Evolutionary conservation across 2,888 invertebrate species (phyloP), one percentile per base, ranked within the genome.

Genomic region (Leucophenga montana): DNA sequence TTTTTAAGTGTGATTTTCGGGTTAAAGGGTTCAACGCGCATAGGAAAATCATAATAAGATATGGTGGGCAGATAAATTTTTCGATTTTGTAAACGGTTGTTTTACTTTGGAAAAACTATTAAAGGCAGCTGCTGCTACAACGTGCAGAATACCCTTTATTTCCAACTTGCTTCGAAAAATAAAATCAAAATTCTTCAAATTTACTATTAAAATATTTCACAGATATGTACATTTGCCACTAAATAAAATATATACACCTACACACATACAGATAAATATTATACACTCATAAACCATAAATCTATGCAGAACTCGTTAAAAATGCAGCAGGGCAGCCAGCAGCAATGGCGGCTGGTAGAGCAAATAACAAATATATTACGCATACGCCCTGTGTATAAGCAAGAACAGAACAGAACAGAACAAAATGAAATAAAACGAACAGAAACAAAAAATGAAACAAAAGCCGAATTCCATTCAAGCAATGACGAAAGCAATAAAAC

Each of bases 231-330:
- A 27, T 27, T 27, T 27, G 2, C 27, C 27, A n/a, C n/a, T n/a
- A n/a, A n/a, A n/a, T n/a, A n/a, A n/a, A n/a, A n/a, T n/a, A n/a
- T n/a, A n/a, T n/a, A n/a, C 4, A 27, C 27, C 46, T 14, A 46
- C 46, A 46, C 46, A 46, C 46, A 46, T 50, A 16, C 50, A 50
- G 5, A 50, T n/a, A 50, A n/a, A 8, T 11, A 39, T 11, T 11
- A 6, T 11, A n/a, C 16, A 18, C 50, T 11, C 18, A 50, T 8
- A 50, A n/a, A 61, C 11, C 46, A 48, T 48, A 46, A 64, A 64
- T 64, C 62, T 48, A 64, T 46, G 62, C 62, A 48, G 44, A 64
- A 48, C 46, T 64, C 27, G 46, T 64, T 48, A 48, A 64, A 64
- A 64, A 64, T 64, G 62, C 62, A 48, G 46, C 46, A 64, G 3